Evolutionary conservation across 2,113 vertebrate genomes (phyloP).

Genomic region (Gorilla gorilla): DNA sequence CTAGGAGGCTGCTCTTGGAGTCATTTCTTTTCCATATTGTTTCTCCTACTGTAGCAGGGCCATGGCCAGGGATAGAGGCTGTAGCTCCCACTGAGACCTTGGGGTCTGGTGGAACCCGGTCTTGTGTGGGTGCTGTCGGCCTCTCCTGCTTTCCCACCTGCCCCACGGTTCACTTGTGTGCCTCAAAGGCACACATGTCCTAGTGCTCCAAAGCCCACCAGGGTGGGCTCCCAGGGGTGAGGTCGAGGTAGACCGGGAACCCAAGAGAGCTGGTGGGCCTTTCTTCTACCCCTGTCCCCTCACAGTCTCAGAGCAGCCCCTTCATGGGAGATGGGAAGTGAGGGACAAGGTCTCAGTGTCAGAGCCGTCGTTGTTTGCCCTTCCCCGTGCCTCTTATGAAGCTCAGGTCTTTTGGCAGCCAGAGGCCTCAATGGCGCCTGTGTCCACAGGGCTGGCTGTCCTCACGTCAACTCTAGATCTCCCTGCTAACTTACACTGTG

Average conservation of each 20-base stretch:
- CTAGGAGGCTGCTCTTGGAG: rapidly evolving
- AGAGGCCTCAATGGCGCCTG: neutral
- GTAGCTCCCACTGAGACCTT: too few relatives aligned
- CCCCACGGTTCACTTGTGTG: neutral
- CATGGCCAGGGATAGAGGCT: neutral
- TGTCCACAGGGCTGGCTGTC: neutral
- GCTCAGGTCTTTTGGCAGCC: neutral
- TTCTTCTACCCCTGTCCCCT: too few relatives aligned
- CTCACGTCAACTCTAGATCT: neutral
- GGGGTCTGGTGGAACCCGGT: neutral
- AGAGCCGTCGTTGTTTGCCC: rapidly evolving
- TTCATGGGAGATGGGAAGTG: neutral
- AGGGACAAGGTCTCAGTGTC: rapidly evolving
- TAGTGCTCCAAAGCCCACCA: neutral
- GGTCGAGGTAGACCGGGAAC: rapidly evolving
- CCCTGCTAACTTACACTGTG: neutral
- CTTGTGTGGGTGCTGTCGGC: neutral
- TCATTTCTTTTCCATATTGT: neutral
- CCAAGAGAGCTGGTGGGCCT: neutral
- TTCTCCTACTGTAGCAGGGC: too few relatives aligned
- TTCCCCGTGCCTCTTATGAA: neutral
- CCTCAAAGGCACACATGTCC: rapidly evolving
- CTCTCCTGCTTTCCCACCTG: neutral
- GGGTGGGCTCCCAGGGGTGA: neutral
- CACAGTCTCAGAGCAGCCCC: neutral